Evolutionary conservation across 2,888 invertebrate species (phyloP), one percentile per base, ranked within the genome.

Genomic region (Eucera pruinosa): DNA sequence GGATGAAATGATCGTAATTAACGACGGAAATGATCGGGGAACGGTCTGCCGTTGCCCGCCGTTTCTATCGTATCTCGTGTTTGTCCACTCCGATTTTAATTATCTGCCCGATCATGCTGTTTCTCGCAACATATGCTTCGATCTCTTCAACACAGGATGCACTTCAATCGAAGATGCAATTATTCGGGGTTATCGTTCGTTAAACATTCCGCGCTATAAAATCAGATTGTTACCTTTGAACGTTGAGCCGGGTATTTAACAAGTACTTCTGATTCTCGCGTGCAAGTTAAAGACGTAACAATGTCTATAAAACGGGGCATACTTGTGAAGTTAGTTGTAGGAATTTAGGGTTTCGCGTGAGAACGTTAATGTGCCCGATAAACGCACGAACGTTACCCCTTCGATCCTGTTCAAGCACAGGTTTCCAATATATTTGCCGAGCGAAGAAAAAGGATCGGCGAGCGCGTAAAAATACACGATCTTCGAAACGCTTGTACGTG

Each of bases 401-500:
- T n/a, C 33, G 33, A 39, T 39, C 7, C 39, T 25, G 25, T n/a
- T 25, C 23, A 1, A 9, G 5, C 48, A n/a, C 61, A 5, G 25
- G 4, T 15, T 20, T 13, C 52, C 2, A n/a, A 60, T 47, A 39
- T 64, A 75, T 71, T 65, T 75, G 15, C 41, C 23, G 11, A 50
- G 15, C 9, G 70, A 18, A 18, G 7, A 27, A 20, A 5, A 47
- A 47, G 20, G n/a, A n/a, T 25, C 2, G 33, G 18, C 25, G 25
- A 7, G 13, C 39, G 27, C 41, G 65, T 50, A 57, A 48, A 66
- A 52, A 43, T 66, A 67, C 58, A 60, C 36, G 36, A 39, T 52
- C 64, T 39, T 74, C 45, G 62, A 52, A 71, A 64, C 57, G 64
- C 23, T 39, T n/a, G 39, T 45, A 60, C 58, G 73, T 74, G 62